A percentile compares a stretch with the other conserved stretches of the same genome.
phyloP scores from a whole-genome alignment of 2,888 invertebrate genomes.

The Amphimallon solstitiale region DNA sequence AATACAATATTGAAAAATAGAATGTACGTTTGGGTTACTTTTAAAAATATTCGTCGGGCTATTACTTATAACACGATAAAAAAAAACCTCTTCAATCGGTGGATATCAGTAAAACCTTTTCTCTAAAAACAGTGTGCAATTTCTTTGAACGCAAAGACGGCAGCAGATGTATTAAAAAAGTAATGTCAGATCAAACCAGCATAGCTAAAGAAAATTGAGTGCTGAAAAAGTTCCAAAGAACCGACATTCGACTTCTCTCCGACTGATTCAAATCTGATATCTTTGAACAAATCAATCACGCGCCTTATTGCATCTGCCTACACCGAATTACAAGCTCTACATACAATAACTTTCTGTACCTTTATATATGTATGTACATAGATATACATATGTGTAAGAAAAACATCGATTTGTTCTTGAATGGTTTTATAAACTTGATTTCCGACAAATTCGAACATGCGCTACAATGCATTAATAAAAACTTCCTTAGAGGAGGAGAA shows the following conservation, averaged over 20 bases:
- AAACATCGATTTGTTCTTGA: background rate
- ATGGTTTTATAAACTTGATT: too few species aligned
- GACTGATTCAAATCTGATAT: conserved; percentile 59
- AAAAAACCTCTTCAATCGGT: conserved; percentile 53
- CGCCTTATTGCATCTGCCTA: conserved; percentile 51
- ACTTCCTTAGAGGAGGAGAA: too few species aligned
- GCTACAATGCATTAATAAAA: too few species aligned
- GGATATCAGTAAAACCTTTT: conserved; percentile 55
- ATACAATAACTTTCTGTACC: conserved; percentile 5
- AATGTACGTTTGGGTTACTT: too few species aligned
- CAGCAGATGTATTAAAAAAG: conserved; percentile 61
- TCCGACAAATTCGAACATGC: too few species aligned
- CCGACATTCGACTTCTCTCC: conserved; percentile 51
- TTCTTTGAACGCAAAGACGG: conserved; percentile 57
- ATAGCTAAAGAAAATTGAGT: conserved; percentile 56
- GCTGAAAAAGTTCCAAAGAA: conserved; percentile 54
- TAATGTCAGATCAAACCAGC: conserved; percentile 56
- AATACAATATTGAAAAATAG: too few species aligned
- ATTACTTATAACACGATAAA: conserved; percentile 26
- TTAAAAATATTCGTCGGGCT: too few species aligned
- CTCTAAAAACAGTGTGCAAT: conserved; percentile 58
- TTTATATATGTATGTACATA: background rate
- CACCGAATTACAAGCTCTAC: conserved; percentile 11
- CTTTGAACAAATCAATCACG: conserved; percentile 59
- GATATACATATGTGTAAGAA: background rate